Evolutionary conservation across 2,888 invertebrate genomes (phyloP).

Genomic region (Heliconius erato): DNA sequence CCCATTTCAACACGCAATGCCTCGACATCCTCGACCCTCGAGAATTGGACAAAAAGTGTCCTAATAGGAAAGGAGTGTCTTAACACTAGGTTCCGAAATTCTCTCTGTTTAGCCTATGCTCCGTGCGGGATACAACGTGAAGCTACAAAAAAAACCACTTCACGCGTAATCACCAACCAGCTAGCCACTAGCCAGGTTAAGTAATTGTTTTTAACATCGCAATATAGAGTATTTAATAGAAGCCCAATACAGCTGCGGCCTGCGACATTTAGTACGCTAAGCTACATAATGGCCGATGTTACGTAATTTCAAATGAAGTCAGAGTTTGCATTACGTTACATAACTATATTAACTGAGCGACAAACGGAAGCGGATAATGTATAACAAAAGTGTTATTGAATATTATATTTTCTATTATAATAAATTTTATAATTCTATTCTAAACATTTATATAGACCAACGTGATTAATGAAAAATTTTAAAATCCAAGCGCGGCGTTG

Average conservation of each 20-base stretch:
- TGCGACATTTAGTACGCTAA: constrained; percentile 69
- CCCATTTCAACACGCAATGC: too few species aligned
- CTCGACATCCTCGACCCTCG: too few species aligned
- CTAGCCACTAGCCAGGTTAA: background rate
- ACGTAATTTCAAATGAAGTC: constrained; percentile 70
- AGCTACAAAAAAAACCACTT: too few species aligned
- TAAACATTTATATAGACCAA: background rate
- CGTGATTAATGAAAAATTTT: background rate
- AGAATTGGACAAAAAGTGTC: too few species aligned
- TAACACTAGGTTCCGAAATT: too few species aligned
- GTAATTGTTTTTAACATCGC: constrained; percentile 21
- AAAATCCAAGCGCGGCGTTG: background rate
- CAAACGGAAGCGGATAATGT: constrained; percentile 54
- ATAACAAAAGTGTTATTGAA: constrained; percentile 17
- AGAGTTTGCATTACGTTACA: constrained; percentile 70
- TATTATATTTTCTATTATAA: background rate
- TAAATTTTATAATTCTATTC: background rate
- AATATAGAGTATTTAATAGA: constrained; percentile 55
- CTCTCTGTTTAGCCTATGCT: too few species aligned
- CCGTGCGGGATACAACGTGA: too few species aligned
- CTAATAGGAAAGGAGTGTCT: too few species aligned
- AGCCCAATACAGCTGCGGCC: constrained; percentile 58
- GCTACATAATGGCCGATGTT: constrained; percentile 68
- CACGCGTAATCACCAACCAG: too few species aligned
- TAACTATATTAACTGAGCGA: constrained; percentile 65